Evolutionary conservation across 2,888 invertebrate species (phyloP).

Genomic region (Calameuta pallipes): DNA sequence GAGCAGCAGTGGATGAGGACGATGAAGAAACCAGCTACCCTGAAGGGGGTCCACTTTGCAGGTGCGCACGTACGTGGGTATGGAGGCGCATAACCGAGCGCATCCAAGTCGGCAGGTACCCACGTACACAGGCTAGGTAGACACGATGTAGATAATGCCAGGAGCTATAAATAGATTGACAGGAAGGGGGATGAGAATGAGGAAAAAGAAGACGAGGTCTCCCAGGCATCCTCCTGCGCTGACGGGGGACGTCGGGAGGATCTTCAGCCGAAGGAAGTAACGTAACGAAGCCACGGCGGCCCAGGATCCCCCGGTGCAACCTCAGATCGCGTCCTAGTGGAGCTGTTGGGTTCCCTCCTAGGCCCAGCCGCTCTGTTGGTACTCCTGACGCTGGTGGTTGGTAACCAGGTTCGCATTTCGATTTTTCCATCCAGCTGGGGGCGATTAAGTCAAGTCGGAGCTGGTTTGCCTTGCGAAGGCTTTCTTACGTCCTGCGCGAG

Average conservation of each 20-base stretch:
- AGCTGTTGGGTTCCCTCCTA: too few relatives aligned
- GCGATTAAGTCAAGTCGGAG: slow-evolving; percentile 31
- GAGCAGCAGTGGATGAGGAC: not conserved
- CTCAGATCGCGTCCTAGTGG: not conserved
- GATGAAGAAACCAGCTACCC: not conserved
- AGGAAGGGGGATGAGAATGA: slow-evolving; percentile 5
- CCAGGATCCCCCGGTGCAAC: not conserved
- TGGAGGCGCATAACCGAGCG: slow-evolving; percentile 5
- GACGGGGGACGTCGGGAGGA: slow-evolving; percentile 10
- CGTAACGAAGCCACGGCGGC: slow-evolving; percentile 38
- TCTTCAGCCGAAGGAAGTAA: slow-evolving; percentile 44
- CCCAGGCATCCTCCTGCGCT: not conserved
- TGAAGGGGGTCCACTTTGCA: not conserved
- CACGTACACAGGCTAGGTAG: not conserved
- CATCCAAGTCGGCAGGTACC: not conserved
- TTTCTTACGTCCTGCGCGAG: slow-evolving; percentile 40
- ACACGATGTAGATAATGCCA: slow-evolving; percentile 34
- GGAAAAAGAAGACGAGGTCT: slow-evolving; percentile 2
- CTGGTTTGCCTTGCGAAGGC: slow-evolving; percentile 54
- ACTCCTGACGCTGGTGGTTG: slow-evolving; percentile 13
- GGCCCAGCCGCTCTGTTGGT: not conserved
- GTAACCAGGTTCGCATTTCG: slow-evolving; percentile 39
- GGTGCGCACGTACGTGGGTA: not conserved
- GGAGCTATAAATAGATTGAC: slow-evolving; percentile 42
- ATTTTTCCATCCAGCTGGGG: slow-evolving; percentile 25